Evolutionary conservation across 2,888 invertebrate genomes (phyloP).

Genomic region (Celastrina argiolus): DNA sequence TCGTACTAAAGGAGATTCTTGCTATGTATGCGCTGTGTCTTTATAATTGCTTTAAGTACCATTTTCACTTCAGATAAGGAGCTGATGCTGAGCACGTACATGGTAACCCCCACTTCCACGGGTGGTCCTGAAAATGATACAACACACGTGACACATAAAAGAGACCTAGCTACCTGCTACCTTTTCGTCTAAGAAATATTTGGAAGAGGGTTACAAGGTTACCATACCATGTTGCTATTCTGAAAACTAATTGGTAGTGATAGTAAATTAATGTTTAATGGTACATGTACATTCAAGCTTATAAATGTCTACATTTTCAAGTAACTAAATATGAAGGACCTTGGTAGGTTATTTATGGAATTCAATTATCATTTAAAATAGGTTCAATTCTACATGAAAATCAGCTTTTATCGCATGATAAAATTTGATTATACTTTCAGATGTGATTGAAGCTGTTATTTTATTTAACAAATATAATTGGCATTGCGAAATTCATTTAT

Average conservation of each 20-base stretch:
- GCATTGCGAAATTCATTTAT: neutral
- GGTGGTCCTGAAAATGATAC: slow-evolving; percentile 84
- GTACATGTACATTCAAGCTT: neutral
- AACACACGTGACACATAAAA: slow-evolving; percentile 46
- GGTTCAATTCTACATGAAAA: neutral
- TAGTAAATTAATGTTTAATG: neutral
- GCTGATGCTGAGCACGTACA: slow-evolving; percentile 91
- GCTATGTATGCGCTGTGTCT: slow-evolving; percentile 72
- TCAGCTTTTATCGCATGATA: neutral
- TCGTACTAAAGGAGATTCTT: slow-evolving; percentile 65
- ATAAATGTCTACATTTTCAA: neutral
- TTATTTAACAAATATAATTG: neutral
- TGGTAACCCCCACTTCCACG: slow-evolving; percentile 90
- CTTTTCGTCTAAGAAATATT: neutral
- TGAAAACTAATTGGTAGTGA: neutral
- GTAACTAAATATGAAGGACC: neutral
- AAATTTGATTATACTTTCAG: neutral
- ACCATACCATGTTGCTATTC: neutral
- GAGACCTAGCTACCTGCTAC: slow-evolving; percentile 13
- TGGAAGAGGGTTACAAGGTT: neutral
- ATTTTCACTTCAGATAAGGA: slow-evolving; percentile 92
- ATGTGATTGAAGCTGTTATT: neutral
- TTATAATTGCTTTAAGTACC: slow-evolving; percentile 69
- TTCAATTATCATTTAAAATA: neutral
- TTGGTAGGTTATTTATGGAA: neutral